phyloP scores from a whole-genome alignment of 2,113 vertebrate genomes.

The Hoplias malabaricus region DNA sequence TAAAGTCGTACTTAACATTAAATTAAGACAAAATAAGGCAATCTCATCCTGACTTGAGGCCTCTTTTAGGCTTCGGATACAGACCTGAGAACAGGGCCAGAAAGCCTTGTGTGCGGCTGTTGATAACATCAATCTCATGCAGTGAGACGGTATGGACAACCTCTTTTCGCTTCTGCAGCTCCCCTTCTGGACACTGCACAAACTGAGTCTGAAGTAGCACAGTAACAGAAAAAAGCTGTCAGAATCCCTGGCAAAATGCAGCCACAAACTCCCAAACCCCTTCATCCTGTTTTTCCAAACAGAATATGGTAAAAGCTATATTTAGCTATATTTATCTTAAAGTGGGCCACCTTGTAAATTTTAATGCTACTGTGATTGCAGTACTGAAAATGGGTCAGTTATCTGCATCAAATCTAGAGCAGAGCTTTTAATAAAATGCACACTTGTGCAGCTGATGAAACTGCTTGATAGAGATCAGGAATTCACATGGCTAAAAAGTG shows the following conservation, averaged over 20 bases:
- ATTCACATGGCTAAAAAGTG: background rate
- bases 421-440: background rate
- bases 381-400: background rate
- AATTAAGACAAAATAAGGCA: background rate
- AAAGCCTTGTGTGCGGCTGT: constrained; percentile 93
- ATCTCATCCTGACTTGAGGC: background rate
- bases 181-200: constrained; percentile 92
- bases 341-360: background rate
- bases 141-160: constrained; percentile 92
- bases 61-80: background rate
- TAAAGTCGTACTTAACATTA: background rate
- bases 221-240: background rate
- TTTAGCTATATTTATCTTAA: background rate
- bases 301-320: background rate
- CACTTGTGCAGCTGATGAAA: background rate
- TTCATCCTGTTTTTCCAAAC: background rate
- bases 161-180: constrained; percentile 93
- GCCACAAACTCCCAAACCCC: background rate
- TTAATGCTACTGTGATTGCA: background rate
- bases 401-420: background rate
- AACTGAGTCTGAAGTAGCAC: constrained; percentile 82
- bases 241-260: background rate
- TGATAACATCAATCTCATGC: constrained; percentile 94
- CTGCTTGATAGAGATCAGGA: background rate
- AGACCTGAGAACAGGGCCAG: constrained; percentile 89